Evolutionary conservation across 2,797 vertebrate genomes (phyloP), one percentile per base, ranked within the genome.

Genomic region (Galaxias olidus): DNA sequence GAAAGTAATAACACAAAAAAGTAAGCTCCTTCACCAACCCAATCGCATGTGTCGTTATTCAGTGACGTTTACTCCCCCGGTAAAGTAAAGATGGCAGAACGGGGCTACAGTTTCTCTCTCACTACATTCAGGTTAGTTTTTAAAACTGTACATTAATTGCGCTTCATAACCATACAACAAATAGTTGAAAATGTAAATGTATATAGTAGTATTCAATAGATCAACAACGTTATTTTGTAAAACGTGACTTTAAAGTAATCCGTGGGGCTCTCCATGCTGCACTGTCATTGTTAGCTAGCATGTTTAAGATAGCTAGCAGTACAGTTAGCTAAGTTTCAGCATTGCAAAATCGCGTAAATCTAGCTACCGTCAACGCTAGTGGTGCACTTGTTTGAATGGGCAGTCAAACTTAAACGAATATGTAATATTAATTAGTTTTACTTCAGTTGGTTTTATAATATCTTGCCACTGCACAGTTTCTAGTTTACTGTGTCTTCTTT

Each of bases 61-160:
- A 11, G 15, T 64, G 46, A 45, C 72, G 73, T 67, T 63, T 69
- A 50, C 66, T 68, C 65, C 60, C 60, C 51, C 43, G 14, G 11
- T 51, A 56, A 53, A 74, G 61, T 78, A 61, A 95, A 94, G 66
- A 98, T 98, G 97, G 95, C 96, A 89, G 97, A 98, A 75, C 93
- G 96, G 5, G 96, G 96, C 0, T 98, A 99, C 74, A 98, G 96
- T 86, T 99, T 99, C 76, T 98, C 97, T 6, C 93, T 99, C 68
- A 98, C 97, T 62, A 98, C 96, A 9, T 98, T 99, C 88, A 99
- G 97, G 97, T 99, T 89, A 78, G 85, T 59, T 84, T 75, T 59
- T 30, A 30, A 30, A 30, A 30, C 30, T 30, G 30, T 6, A 30
- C 30, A 11, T 18, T 41, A 15, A 61, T 51, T 6, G 10, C 20